These are phyloP conservation scores for Spodoptera exigua DNA, from an alignment of 2,888 invertebrate genomes.

Conservation along the genomic window DNA sequence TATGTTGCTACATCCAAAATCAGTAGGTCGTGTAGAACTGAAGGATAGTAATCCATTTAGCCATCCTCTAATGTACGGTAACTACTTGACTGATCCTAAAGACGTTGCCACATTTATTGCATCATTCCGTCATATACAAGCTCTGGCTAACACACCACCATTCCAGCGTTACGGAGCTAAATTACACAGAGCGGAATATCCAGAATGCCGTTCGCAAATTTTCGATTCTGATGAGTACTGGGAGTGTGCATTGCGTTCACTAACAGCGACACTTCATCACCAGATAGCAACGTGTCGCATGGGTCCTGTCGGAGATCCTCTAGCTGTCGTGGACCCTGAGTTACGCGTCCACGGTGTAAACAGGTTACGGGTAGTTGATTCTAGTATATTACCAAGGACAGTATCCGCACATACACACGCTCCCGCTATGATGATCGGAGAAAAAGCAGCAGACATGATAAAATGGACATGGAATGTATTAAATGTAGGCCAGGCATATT, in stretches of 20 bases:
- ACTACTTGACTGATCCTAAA: conserved; percentile 92
- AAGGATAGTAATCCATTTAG: conserved; percentile 92
- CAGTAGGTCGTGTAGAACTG: conserved; percentile 91
- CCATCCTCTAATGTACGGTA: conserved; percentile 94
- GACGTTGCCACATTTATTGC: conserved; percentile 90
- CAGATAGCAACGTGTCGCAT: conserved; percentile 92
- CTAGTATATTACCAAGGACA: conserved; percentile 91
- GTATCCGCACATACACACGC: conserved; percentile 92
- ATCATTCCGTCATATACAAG: conserved; percentile 90
- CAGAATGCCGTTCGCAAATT: conserved; percentile 82
- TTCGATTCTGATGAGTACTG: conserved; percentile 92
- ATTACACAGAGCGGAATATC: conserved; percentile 85
- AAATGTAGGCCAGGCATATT: conserved; percentile 20
- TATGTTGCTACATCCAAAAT: conserved; percentile 93
- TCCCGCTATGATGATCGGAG: conserved; percentile 92
- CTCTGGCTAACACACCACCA: conserved; percentile 88
- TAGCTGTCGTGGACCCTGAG: conserved; percentile 91
- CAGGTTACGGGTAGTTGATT: conserved; percentile 91
- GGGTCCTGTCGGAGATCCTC: conserved; percentile 90
- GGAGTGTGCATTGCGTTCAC: conserved; percentile 91
- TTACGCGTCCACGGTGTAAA: conserved; percentile 90
- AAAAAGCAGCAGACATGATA: conserved; percentile 92
- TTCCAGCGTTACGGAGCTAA: conserved; percentile 89
- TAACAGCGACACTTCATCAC: conserved; percentile 91
- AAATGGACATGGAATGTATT: conserved; percentile 79